Conservation (phyloP, 1,140 invertebrate genomes). For the Achatina immaculata region DNA sequence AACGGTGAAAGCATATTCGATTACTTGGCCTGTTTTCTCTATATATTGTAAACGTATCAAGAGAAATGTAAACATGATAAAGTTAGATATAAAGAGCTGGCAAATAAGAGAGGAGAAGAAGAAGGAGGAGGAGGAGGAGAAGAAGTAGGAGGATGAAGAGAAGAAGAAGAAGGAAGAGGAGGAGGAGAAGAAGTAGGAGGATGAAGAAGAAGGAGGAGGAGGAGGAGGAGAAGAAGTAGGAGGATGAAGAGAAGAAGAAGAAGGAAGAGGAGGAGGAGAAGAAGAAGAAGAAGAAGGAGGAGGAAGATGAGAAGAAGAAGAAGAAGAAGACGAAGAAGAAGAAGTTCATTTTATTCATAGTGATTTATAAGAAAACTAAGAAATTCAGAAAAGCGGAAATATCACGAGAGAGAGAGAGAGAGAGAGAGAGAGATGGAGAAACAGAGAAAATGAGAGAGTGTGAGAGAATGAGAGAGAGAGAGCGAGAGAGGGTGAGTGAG, state of each 20-base stretch:
- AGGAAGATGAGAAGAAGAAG: too few relatives aligned
- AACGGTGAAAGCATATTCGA: too few relatives aligned
- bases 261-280: not conserved
- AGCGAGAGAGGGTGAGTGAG: too few relatives aligned
- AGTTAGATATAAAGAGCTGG: not conserved
- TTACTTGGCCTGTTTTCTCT: too few relatives aligned
- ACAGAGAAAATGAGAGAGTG: too few relatives aligned
- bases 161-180: not conserved
- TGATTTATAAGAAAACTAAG: not conserved
- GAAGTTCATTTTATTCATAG: not conserved
- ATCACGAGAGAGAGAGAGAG: too few relatives aligned
- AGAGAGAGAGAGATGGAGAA: too few relatives aligned
- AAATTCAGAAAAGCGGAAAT: too few relatives aligned
- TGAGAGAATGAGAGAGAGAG: too few relatives aligned
- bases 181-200: not conserved
- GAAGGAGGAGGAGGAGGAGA: not conserved
- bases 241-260: conserved; percentile 17
- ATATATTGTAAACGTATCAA: not conserved
- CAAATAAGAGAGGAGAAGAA: not conserved
- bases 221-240: not conserved
- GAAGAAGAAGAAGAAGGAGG: not conserved
- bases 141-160: not conserved
- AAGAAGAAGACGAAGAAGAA: too few relatives aligned
- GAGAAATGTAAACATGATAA: not conserved
- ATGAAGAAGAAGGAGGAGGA: not conserved